Percentiles rank a stretch among this genome's conserved stretches.
Evolutionary conservation across 2,797 vertebrate genomes (phyloP).

Genomic region (Cuculus canorus): DNA sequence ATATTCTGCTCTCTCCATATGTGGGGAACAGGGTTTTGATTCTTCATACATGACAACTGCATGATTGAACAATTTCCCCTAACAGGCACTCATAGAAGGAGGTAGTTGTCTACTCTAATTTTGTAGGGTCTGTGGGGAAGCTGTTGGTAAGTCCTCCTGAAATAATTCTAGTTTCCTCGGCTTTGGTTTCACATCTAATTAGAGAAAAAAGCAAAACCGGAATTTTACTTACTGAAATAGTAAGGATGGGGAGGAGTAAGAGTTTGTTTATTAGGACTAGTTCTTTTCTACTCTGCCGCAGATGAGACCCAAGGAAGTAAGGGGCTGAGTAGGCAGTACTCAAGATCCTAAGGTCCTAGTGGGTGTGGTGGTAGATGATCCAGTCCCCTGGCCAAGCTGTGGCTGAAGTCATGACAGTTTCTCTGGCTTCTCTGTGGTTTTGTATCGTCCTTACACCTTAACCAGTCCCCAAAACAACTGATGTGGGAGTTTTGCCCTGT

Average conservation of each 20-base stretch:
- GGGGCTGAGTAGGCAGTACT: not conserved
- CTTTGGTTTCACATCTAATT: not conserved
- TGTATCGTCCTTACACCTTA: not conserved
- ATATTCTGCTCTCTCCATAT: not conserved
- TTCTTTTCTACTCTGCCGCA: not conserved
- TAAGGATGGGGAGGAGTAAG: not conserved
- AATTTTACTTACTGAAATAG: not conserved
- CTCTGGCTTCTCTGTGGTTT: not conserved
- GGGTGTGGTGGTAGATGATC: not conserved
- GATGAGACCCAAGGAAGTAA: not conserved
- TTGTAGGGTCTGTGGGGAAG: not conserved
- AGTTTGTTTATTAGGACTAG: not conserved
- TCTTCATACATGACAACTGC: not conserved
- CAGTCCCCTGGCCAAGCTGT: not conserved
- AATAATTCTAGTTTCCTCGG: not conserved
- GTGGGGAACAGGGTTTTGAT: not conserved
- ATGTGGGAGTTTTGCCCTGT: not conserved
- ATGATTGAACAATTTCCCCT: not conserved
- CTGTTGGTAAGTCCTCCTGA: constrained; percentile 7
- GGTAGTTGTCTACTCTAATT: constrained; percentile 21
- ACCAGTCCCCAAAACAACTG: not conserved
- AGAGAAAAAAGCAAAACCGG: not conserved
- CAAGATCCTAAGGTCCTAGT: not conserved
- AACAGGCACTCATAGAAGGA: constrained; percentile 14
- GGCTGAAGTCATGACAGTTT: not conserved